Conservation (phyloP, 2,888 invertebrate species). For the Biston stratarius region DNA sequence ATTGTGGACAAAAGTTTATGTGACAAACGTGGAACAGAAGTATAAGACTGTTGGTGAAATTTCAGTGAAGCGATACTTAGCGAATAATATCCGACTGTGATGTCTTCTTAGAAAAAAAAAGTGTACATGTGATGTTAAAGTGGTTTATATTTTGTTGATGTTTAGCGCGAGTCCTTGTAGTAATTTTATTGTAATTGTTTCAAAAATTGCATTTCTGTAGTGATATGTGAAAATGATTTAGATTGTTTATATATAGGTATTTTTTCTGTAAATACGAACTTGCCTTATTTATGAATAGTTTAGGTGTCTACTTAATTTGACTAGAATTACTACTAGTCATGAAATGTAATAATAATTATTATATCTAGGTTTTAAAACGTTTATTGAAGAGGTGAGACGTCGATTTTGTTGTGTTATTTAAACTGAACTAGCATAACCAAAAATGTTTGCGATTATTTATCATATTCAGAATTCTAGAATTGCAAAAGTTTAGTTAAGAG, state of each 20-base stretch:
- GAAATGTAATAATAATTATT: constrained; percentile 58
- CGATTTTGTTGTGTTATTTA: not conserved
- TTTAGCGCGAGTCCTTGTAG: constrained; percentile 66
- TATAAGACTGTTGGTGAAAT: constrained; percentile 47
- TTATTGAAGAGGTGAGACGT: constrained; percentile 3
- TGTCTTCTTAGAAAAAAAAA: constrained; percentile 83
- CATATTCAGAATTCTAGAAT: no score
- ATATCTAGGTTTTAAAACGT: constrained; percentile 8
- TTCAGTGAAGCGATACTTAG: constrained; percentile 48
- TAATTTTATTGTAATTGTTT: constrained; percentile 58
- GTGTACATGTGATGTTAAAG: constrained; percentile 76
- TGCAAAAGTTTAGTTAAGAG: not conserved
- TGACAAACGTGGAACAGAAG: constrained; percentile 46
- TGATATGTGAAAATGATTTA: constrained; percentile 63
- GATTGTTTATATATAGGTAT: constrained; percentile 71
- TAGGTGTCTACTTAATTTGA: constrained; percentile 71
- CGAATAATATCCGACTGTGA: constrained; percentile 79
- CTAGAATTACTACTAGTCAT: constrained; percentile 84
- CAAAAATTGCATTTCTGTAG: constrained; percentile 76
- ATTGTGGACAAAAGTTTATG: constrained; percentile 36
- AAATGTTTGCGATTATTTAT: no score
- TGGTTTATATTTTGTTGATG: constrained; percentile 74
- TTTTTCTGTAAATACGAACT: constrained; percentile 78
- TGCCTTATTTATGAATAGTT: constrained; percentile 77
- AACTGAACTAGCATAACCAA: no score